Evolutionary conservation across 2,888 invertebrate genomes (phyloP), one percentile per base, ranked within the genome.

Genomic region (Petrophora chlorosata): DNA sequence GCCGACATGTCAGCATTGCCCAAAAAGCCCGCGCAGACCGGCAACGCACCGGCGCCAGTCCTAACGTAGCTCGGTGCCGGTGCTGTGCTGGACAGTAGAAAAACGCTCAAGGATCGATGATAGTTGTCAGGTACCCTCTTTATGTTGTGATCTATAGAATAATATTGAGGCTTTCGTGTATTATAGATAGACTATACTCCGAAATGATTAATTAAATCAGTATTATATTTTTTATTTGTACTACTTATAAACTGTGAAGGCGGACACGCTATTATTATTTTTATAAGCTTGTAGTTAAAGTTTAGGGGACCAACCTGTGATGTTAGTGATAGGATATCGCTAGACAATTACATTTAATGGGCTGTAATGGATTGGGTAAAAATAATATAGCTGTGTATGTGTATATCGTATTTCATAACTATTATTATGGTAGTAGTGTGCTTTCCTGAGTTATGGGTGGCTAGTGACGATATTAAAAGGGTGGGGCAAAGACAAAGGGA

Each of bases 291-390:
- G 17, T 35, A 35, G 40, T 38, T 28, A 12, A 26, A 36, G 14
- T 19, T 46, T 65, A 60, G 63, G 62, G 65, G 66, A 61, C 64
- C 63, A 63, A 63, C 67, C 74, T 79, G 78, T 78, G 77, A 77
- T 79, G 73, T 69, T 78, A 76, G 65, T 61, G 57, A 62, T 76
- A 76, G 65, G 56, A 59, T 63, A 61, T 53, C 53, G 58, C 54
- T 70, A 68, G 59, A 39, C 51, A 49, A 46, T 53, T 42, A 54
- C 52, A 51, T 56, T 44, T 2, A 22, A 8, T 53, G 40, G 42
- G 35, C 28, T 44, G 26, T 19, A 34, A 46, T 23, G 32, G 46
- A 49, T 45, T 43, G 39, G 30, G 23, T 41, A 44, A 45, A 34
- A 44, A 28, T 46, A 42, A 26, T 38, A n/a, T 23, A 36, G 23